A percentile compares a stretch with the other conserved stretches of the same genome.
phyloP scores from a whole-genome alignment of 2,113 vertebrate species.

The Eurypyga helias region DNA sequence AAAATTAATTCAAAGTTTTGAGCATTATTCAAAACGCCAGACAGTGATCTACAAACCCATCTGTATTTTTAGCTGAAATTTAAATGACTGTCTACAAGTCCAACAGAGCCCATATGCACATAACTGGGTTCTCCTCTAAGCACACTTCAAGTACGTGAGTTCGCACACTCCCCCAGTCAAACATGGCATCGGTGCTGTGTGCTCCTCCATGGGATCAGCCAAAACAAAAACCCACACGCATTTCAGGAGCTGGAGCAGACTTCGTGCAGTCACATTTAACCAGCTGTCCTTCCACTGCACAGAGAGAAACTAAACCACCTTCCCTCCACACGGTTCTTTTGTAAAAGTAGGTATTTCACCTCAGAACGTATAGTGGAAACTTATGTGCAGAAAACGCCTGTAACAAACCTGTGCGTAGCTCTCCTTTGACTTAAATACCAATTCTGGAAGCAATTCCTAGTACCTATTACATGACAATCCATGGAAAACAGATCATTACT shows the following conservation, averaged over 20 bases:
- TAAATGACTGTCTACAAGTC: neutral
- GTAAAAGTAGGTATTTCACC: neutral
- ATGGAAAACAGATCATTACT: neutral
- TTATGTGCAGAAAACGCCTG: neutral
- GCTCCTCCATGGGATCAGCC: neutral
- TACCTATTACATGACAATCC: neutral
- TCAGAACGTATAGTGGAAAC: neutral
- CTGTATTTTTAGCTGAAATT: neutral
- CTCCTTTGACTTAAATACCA: neutral
- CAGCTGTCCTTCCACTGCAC: neutral
- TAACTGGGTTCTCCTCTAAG: neutral
- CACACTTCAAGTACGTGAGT: neutral
- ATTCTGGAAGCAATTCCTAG: neutral
- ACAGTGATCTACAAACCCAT: neutral
- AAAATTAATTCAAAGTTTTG: neutral
- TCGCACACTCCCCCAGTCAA: neutral
- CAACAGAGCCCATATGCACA: neutral
- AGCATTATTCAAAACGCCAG: neutral
- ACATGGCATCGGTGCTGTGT: rapidly evolving
- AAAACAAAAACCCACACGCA: neutral
- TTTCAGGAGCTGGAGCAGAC: neutral
- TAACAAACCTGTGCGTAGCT: neutral
- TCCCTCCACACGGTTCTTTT: neutral
- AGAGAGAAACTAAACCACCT: neutral
- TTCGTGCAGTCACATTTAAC: neutral